A percentile compares a stretch with the other conserved stretches of the same genome.
Evolutionary conservation across 2,113 vertebrate genomes (phyloP).

Genomic region (Hypanus sabinus): DNA sequence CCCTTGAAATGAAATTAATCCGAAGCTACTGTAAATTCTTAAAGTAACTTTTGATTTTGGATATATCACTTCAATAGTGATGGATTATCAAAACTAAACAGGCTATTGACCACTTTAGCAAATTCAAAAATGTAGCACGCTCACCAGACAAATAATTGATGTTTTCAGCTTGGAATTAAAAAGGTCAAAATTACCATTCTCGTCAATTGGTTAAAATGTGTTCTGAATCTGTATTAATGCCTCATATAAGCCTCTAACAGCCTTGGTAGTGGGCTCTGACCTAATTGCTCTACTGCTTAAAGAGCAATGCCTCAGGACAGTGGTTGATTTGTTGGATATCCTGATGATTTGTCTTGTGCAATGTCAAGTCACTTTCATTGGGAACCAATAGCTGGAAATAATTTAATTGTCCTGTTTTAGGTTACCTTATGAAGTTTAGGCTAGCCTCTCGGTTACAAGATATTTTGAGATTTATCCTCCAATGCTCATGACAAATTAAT

Average conservation of each 20-base stretch:
- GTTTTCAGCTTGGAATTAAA: neutral
- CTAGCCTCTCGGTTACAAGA: neutral
- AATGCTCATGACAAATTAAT: neutral
- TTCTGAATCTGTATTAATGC: neutral
- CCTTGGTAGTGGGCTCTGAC: neutral
- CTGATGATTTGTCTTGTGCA: neutral
- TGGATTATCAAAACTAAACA: neutral
- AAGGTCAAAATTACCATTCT: constrained; percentile 32
- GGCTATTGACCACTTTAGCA: neutral
- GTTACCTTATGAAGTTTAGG: neutral
- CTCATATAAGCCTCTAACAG: too few species aligned
- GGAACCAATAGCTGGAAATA: neutral
- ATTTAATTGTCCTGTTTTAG: neutral
- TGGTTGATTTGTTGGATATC: neutral
- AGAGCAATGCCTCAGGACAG: too few species aligned
- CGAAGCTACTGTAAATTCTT: neutral
- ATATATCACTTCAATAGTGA: neutral
- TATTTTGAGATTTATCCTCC: neutral
- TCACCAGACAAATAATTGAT: neutral
- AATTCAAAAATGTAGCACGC: neutral
- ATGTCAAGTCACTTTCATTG: neutral
- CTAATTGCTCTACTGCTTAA: neutral
- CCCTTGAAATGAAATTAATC: neutral
- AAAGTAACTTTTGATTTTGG: neutral
- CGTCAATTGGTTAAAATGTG: constrained; percentile 10